Base-by-base conservation (phyloP, 1,140 invertebrate species). In the Hylaeus anthracinus region DNA sequence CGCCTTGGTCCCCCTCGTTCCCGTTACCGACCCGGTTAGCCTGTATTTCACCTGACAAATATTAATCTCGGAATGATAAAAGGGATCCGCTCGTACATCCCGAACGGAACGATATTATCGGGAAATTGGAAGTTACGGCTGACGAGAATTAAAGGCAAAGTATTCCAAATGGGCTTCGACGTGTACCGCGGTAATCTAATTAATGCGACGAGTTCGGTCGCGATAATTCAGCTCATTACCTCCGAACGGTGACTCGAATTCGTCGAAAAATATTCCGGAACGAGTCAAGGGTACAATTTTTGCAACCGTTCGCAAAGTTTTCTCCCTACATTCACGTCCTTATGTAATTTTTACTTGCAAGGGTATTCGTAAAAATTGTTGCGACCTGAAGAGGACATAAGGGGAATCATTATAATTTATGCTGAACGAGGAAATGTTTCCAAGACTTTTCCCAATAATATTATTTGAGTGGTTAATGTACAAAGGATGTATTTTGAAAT, bases 31-130 rank as follows among this genome's bases (percentile, higher is more conserved):
- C 53, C 45, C 72, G 14, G 58, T 63, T 63, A 73, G 1, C 14
- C 37, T 60, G 61, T 74, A 74, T 64, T 74, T 64, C 72, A 74
- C 60, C 72, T 55, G 72, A 43, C 72, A 53, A 74, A 74, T 74
- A 75, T 66, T 75, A 75, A 75, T 75, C 51, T 66, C 61, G 61
- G 15, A 45, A 26, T 41, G 73, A 48, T 45, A 37, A 75, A 75
- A 41, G 51, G n/a, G 61, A 37, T 60, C n/a, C n/a, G 4, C n/a
- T 60, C 58, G 58, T 26, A n/a, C 6, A 6, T 60, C 51, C 51
- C 51, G 9, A 51, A 10, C 14, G 71, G 72, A 63, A 74, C 45
- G 72, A 74, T 65, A 74, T 74, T 74, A 74, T 43, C 60, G 73
- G 51, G 58, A 73, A 73, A 73, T 73, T 75, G 60, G 63, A 75